A percentile compares a stretch with the other conserved stretches of the same genome.
Evolutionary conservation across 2,888 invertebrate species (phyloP).

Genomic region (Rhagium mordax): DNA sequence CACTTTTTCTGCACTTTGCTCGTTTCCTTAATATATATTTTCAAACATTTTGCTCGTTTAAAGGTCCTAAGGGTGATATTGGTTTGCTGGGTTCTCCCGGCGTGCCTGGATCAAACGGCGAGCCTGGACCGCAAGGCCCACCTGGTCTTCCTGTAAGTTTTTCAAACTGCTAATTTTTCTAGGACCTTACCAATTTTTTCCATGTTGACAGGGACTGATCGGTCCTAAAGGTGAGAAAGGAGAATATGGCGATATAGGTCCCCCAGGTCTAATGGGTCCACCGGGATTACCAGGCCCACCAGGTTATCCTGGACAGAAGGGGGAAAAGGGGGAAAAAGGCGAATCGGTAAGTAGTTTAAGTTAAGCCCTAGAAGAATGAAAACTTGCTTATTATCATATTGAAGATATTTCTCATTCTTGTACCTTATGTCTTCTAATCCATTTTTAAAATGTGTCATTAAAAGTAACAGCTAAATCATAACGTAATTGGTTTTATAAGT

Average conservation of each 20-base stretch:
- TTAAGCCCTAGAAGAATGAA: background rate
- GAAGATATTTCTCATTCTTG: background rate
- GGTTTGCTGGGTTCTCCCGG: conserved; percentile 86
- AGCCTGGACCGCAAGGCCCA: conserved; percentile 89
- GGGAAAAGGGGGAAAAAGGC: conserved; percentile 93
- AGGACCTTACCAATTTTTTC: background rate
- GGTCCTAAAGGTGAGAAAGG: conserved; percentile 93
- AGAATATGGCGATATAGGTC: conserved; percentile 92
- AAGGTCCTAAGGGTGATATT: conserved; percentile 82
- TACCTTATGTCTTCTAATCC: background rate
- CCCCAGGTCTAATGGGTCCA: conserved; percentile 94
- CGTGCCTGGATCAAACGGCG: conserved; percentile 82
- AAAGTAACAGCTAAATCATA: background rate
- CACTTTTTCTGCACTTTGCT: no score
- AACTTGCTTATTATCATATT: no score
- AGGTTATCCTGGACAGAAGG: conserved; percentile 91
- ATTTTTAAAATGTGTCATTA: background rate
- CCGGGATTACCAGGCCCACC: conserved; percentile 88
- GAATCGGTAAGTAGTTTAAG: conserved; percentile 83
- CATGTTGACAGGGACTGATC: conserved; percentile 76
- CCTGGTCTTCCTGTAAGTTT: conserved; percentile 84
- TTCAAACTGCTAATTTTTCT: conserved; percentile 5
- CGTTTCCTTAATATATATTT: no score
- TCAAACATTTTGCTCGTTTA: conserved; percentile 48
- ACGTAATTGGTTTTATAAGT: no score